Base-by-base conservation (phyloP, 2,797 vertebrate genomes). In the Percopsis omiscomaycus region DNA sequence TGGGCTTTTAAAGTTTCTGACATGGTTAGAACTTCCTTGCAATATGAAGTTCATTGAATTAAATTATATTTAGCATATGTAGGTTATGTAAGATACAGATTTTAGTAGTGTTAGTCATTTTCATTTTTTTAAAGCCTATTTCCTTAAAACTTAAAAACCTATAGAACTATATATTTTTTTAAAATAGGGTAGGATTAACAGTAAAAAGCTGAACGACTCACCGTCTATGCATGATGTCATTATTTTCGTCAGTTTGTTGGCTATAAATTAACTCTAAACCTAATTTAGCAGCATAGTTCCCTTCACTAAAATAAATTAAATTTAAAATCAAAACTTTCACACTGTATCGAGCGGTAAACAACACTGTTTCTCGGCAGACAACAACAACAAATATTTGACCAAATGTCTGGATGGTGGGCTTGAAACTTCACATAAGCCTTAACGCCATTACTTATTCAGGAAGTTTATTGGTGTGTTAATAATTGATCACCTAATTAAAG, bases 401-500 rank as follows among this genome's bases (percentile, higher is more conserved):
- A 80, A 85, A 81, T 66, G 83, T 88, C 84, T 86, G 79, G 80
- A 77, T 81, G 80, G 78, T 69, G 78, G 78, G 84, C 83, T 75
- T 60, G 73, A 77, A 88, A 81, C 79, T 81, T 73, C 74, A 75
- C 81, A 86, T 80, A 79, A 83, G 83, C 87, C 75, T 83, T 78
- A 75, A 82, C 74, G 61, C 70, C 91, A 92, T 93, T 85, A 92
- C 84, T 92, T 89, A 93, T 93, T 92, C 85, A 91, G 87, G 84
- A 78, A 86, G 77, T 90, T 90, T 91, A 93, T 92, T 91, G 86
- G 89, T 86, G 86, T 89, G 88, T 93, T 91, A 93, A 93, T 93
- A 92, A 92, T 93, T 93, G 82, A 93, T 93, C 87, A 92, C 74
- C 87, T 89, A 92, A 93, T 93, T 93, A 93, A 84, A 81, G 88